These are phyloP conservation scores for Odiellus spinosus DNA, from an alignment of 2,888 invertebrate species.

Conservation along the genomic window DNA sequence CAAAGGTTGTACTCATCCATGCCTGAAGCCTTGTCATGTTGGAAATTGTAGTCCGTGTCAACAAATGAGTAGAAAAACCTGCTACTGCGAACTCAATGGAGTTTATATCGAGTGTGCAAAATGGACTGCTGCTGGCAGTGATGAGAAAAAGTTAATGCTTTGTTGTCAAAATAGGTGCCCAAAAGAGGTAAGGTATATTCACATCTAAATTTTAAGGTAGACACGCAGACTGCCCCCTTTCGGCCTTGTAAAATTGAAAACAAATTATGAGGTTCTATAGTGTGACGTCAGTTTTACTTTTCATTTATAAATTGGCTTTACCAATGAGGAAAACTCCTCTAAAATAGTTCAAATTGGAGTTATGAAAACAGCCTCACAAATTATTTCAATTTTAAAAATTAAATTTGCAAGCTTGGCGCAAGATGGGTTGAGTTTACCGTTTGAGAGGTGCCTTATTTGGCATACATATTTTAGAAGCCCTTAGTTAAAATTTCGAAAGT, in stretches of 20 bases:
- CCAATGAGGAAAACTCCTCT: background rate
- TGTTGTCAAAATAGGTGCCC: slow-evolving; percentile 74
- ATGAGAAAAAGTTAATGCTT: slow-evolving; percentile 32
- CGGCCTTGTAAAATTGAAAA: background rate
- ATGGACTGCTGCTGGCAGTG: slow-evolving; percentile 36
- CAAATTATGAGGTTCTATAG: too few species aligned
- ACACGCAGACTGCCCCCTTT: background rate
- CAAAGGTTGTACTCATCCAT: slow-evolving; percentile 53
- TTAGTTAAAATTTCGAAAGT: too few species aligned
- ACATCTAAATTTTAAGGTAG: background rate
- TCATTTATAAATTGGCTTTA: background rate
- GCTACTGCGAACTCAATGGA: slow-evolving; percentile 66
- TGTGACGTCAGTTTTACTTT: background rate
- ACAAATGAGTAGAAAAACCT: slow-evolving; percentile 48
- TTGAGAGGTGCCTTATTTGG: too few species aligned
- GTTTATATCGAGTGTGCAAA: slow-evolving; percentile 57
- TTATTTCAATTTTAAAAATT: too few species aligned
- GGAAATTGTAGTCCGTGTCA: slow-evolving; percentile 59
- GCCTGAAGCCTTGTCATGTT: slow-evolving; percentile 42
- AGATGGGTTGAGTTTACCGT: too few species aligned
- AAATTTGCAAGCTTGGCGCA: background rate
- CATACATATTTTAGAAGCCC: too few species aligned
- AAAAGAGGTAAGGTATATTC: slow-evolving; percentile 43
- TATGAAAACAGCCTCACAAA: too few species aligned
- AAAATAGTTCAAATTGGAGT: background rate